These are phyloP conservation scores for Hypanus sabinus DNA, from an alignment of 2,113 vertebrate genomes.

Conservation along the genomic window DNA sequence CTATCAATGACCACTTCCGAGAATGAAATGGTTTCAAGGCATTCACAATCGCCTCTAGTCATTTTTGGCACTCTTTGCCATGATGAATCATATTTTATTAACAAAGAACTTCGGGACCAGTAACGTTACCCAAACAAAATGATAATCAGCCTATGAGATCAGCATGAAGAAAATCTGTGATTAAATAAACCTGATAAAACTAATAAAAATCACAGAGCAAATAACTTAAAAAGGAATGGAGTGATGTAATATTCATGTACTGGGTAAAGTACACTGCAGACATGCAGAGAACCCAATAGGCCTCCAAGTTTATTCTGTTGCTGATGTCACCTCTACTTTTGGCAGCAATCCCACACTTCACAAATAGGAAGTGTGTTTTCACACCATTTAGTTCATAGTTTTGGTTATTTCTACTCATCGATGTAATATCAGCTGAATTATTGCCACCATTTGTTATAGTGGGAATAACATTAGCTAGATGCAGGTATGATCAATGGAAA, in stretches of 20 bases:
- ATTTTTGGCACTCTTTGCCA: neutral
- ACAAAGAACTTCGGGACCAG: neutral
- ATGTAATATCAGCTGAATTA: neutral
- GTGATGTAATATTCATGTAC: neutral
- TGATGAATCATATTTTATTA: neutral
- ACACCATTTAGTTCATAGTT: neutral
- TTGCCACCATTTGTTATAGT: neutral
- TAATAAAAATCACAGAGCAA: conserved; percentile 18
- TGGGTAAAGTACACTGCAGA: neutral
- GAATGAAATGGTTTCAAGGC: neutral
- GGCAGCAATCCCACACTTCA: neutral
- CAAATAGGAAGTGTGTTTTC: neutral
- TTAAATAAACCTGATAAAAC: conserved; percentile 19
- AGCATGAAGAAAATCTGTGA: neutral
- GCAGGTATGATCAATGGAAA: neutral
- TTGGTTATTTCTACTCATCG: neutral
- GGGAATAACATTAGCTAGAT: neutral
- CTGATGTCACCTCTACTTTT: neutral
- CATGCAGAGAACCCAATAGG: neutral
- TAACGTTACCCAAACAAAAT: neutral
- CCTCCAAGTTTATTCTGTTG: neutral
- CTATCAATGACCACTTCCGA: neutral
- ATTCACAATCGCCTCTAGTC: neutral
- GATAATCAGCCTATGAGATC: neutral
- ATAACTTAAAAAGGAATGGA: neutral